phyloP scores from a whole-genome alignment of 2,888 invertebrate genomes.

The Priocnemis perturbator region DNA sequence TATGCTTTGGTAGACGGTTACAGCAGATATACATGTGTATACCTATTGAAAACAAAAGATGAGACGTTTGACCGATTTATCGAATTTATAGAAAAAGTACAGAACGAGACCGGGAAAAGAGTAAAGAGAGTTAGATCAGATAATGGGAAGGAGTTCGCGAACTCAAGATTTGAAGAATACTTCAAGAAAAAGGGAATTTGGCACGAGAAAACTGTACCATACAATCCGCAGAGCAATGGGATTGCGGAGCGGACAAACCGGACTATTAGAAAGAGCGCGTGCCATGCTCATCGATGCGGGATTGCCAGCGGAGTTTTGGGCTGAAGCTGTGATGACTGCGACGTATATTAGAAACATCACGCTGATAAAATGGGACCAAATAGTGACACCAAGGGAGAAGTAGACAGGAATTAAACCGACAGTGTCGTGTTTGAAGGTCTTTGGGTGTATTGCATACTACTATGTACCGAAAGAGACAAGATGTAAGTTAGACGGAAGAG shows the following conservation, averaged over 20 bases:
- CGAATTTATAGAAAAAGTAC: slow-evolving; percentile 8
- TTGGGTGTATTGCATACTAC: slow-evolving; percentile 10
- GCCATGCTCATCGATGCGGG: slow-evolving; percentile 12
- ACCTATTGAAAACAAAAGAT: too few relatives aligned
- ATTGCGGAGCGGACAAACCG: slow-evolving; percentile 11
- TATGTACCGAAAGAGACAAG: not conserved
- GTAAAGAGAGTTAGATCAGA: slow-evolving; percentile 17
- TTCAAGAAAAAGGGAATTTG: not conserved
- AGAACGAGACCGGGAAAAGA: not conserved
- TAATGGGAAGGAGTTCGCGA: slow-evolving; percentile 21
- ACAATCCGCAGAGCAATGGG: slow-evolving; percentile 23
- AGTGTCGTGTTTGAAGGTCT: slow-evolving; percentile 7
- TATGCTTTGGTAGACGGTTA: too few relatives aligned
- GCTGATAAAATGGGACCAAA: not conserved
- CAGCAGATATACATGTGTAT: too few relatives aligned
- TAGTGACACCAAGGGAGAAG: slow-evolving; percentile 1
- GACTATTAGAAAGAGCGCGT: slow-evolving; percentile 11
- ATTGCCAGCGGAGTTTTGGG: slow-evolving; percentile 13
- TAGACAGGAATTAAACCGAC: slow-evolving; percentile 18
- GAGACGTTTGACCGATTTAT: slow-evolving; percentile 1
- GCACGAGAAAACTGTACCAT: slow-evolving; percentile 8
- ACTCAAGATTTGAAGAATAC: not conserved
- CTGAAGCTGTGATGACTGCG: slow-evolving; percentile 6
- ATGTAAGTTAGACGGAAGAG: not conserved
- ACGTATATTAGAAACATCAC: slow-evolving; percentile 1